Evolutionary conservation across 2,888 invertebrate species (phyloP).

Genomic region (Parnassius mnemosyne): DNA sequence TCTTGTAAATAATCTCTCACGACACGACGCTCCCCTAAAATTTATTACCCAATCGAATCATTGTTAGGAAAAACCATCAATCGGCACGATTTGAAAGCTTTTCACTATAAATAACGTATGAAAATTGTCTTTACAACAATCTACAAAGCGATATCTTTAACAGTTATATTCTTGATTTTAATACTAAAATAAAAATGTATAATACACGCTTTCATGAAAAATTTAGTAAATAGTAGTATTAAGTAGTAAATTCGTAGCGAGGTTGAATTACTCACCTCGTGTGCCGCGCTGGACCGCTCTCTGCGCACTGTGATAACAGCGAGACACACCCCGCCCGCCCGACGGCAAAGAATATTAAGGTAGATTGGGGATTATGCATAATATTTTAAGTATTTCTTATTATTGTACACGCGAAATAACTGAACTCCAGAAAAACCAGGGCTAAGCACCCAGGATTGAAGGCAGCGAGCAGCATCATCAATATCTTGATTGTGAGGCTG

Average conservation of each 20-base stretch:
- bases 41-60: constrained; percentile 4
- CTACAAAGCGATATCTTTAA: not conserved
- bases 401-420: no score
- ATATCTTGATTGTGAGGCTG: no score
- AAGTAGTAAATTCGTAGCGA: constrained; percentile 4
- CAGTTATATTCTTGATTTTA: not conserved
- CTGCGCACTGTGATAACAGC: constrained; percentile 56
- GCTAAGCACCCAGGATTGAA: no score
- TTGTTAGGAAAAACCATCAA: constrained; percentile 12
- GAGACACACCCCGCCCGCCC: constrained; percentile 38
- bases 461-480: no score
- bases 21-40: not conserved
- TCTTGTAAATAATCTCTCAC: not conserved
- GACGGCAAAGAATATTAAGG: constrained; percentile 33
- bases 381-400: not conserved
- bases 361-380: constrained; percentile 3
- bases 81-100: constrained; percentile 18
- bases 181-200: not conserved
- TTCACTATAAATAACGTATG: constrained; percentile 3
- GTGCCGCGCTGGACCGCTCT: constrained; percentile 44
- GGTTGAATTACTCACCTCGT: constrained; percentile 48
- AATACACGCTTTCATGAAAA: not conserved
- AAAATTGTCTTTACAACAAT: not conserved
- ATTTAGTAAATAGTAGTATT: constrained; percentile 1
- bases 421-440: no score